These are phyloP conservation scores for Holothuria glaberrima DNA, from an alignment of 35 echinoderm and acorn worm genomes.

Conservation along the genomic window DNA sequence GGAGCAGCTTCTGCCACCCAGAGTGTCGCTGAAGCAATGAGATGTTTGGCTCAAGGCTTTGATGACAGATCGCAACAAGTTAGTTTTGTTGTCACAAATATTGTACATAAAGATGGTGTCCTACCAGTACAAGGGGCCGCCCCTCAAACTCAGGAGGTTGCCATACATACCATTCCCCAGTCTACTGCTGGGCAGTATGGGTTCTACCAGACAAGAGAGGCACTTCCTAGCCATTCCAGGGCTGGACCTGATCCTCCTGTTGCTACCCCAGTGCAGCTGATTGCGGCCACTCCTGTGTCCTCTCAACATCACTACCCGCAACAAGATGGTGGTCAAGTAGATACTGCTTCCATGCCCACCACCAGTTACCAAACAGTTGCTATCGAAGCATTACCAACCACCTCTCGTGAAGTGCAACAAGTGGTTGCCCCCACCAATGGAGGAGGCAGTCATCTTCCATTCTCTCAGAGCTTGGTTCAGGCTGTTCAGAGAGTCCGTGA, in stretches of 20 bases:
- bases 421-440: background rate
- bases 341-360: background rate
- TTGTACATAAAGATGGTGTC: constrained; percentile 32
- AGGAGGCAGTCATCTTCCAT: constrained; percentile 15
- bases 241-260: background rate
- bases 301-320: background rate
- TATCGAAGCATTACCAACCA: constrained; percentile 14
- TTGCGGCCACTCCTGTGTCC: background rate
- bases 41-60: constrained; percentile 54
- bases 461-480: constrained; percentile 40
- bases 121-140: background rate
- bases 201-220: background rate
- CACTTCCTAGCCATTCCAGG: background rate
- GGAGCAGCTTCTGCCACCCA: constrained; percentile 17
- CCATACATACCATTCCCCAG: constrained; percentile 36
- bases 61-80: constrained; percentile 18
- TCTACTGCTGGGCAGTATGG: constrained; percentile 8
- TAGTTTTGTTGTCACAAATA: constrained; percentile 49
- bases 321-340: background rate
- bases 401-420: background rate
- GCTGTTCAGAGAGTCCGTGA: constrained; percentile 38
- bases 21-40: constrained; percentile 55
- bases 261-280: constrained; percentile 38
- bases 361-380: constrained; percentile 9
- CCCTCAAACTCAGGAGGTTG: constrained; percentile 23